These are phyloP conservation scores for Arizona elegans DNA, from an alignment of 2,113 vertebrate genomes.

Conservation along the genomic window DNA sequence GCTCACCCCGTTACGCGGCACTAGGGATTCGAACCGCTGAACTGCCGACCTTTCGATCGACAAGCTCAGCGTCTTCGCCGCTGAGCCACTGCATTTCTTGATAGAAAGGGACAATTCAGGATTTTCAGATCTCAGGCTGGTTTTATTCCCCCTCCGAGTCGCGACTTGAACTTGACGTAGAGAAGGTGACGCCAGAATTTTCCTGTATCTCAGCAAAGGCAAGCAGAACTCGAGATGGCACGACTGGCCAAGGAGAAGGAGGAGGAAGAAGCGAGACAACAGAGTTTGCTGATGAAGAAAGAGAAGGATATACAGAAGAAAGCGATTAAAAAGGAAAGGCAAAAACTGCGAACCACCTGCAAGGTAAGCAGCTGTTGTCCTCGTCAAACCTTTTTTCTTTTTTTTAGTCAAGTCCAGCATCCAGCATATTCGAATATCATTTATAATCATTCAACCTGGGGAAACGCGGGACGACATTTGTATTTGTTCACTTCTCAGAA, in stretches of 20 bases:
- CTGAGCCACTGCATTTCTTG: no score
- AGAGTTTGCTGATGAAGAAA: constrained; percentile 86
- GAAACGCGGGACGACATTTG: background rate
- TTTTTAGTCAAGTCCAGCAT: background rate
- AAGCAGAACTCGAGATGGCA: constrained; percentile 87
- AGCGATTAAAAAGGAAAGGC: constrained; percentile 96
- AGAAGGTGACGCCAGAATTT: constrained; percentile 16
- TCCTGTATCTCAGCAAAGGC: constrained; percentile 77
- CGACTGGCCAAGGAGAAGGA: constrained; percentile 91
- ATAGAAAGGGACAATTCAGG: no score
- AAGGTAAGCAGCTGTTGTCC: constrained; percentile 75
- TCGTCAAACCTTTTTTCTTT: background rate
- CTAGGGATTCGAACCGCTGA: no score
- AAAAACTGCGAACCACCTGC: constrained; percentile 93
- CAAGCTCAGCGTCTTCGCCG: no score
- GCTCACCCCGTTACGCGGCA: no score
- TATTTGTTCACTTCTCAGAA: background rate
- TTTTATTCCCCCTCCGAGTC: background rate
- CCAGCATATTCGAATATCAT: background rate
- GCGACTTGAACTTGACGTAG: background rate
- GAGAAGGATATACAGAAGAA: constrained; percentile 99
- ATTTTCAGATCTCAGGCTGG: background rate
- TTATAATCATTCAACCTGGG: background rate
- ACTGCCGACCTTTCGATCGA: no score
- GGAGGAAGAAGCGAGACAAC: constrained; percentile 90